A percentile compares a stretch with the other conserved stretches of the same genome.
Conservation (phyloP, 2,888 invertebrate species). For the Azorinus chamasolen region DNA sequence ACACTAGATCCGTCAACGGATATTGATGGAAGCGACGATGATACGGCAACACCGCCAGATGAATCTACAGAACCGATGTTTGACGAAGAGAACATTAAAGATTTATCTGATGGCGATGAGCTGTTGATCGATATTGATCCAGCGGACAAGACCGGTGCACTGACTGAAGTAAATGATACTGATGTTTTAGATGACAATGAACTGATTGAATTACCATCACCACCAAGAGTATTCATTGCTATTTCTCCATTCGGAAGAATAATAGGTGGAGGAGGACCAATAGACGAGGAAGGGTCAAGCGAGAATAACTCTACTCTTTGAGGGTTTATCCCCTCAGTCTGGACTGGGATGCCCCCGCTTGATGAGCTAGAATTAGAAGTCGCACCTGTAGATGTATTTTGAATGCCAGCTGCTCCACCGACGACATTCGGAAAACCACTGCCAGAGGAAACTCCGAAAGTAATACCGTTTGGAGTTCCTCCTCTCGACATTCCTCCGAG, state of each 20-base stretch:
- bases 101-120: not conserved
- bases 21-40: slow-evolving; percentile 11
- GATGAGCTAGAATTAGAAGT: not conserved
- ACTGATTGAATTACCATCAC: not conserved
- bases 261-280: slow-evolving; percentile 43
- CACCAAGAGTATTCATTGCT: slow-evolving; percentile 20
- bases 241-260: slow-evolving; percentile 45
- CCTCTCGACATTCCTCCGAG: too few species aligned
- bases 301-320: slow-evolving; percentile 11
- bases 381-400: not conserved
- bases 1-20: not conserved
- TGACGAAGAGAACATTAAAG: not conserved
- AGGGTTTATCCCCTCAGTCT: slow-evolving; percentile 16
- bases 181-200: not conserved
- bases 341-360: slow-evolving; percentile 30
- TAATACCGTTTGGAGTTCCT: not conserved
- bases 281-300: not conserved
- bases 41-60: slow-evolving; percentile 1
- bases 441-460: not conserved
- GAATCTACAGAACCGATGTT: not conserved
- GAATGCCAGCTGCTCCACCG: slow-evolving; percentile 10
- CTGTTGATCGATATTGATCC: not conserved
- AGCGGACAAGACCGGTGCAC: not conserved
- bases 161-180: slow-evolving; percentile 1
- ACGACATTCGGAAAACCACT: not conserved